Evolutionary conservation across 2,888 invertebrate species (phyloP).

Genomic region (Erebia ligea): DNA sequence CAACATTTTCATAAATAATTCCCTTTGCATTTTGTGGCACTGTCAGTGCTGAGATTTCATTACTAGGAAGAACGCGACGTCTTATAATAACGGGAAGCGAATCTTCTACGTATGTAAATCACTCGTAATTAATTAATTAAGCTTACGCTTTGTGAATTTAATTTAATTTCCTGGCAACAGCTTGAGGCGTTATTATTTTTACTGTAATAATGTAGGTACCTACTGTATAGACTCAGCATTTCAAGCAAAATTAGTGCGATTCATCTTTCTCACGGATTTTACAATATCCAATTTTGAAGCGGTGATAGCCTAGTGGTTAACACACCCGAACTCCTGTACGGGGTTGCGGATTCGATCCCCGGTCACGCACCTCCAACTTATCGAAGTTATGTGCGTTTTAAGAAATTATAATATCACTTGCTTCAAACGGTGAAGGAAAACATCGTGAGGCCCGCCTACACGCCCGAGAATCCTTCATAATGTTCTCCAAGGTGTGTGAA

Average conservation of each 20-base stretch:
- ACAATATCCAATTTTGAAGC: no score
- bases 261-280: no score
- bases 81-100: conserved; percentile 11
- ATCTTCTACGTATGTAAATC: conserved; percentile 33
- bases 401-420: no score
- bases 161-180: conserved; percentile 23
- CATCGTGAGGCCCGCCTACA: no score
- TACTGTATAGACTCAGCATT: neutral
- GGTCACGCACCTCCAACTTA: no score
- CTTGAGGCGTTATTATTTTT: conserved; percentile 19
- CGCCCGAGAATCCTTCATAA: no score
- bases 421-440: no score
- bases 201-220: neutral
- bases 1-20: neutral
- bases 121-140: conserved; percentile 31
- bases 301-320: no score
- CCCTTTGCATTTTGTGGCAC: neutral
- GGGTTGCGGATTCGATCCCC: no score
- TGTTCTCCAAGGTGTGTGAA: no score
- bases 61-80: conserved; percentile 2
- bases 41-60: neutral
- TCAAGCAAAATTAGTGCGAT: neutral
- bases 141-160: conserved; percentile 21
- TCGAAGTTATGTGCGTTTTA: no score
- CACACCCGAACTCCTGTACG: no score